phyloP scores from a whole-genome alignment of 2,113 vertebrate species.

The Strix aluco region DNA sequence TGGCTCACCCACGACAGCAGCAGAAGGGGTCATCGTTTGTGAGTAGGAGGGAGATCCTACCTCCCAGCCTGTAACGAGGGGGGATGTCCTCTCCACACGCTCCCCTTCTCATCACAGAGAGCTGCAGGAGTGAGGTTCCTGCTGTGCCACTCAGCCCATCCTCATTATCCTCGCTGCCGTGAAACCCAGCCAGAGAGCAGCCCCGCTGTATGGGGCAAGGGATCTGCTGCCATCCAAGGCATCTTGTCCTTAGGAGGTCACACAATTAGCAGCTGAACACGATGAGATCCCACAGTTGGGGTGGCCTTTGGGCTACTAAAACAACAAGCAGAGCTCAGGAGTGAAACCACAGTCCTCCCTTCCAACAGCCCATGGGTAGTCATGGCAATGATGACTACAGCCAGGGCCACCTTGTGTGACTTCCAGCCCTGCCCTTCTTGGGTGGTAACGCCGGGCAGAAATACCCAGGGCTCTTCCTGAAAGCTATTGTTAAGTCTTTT shows the following conservation, averaged over 20 bases:
- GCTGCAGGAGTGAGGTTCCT: neutral
- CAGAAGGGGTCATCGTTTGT: neutral
- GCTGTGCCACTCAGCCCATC: neutral
- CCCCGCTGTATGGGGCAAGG: neutral
- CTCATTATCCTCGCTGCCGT: neutral
- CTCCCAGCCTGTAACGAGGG: rapidly evolving
- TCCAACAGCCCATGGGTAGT: neutral
- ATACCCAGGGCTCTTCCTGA: neutral
- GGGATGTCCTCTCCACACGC: neutral
- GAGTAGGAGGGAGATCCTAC: neutral
- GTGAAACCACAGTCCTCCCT: neutral
- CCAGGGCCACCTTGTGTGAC: neutral
- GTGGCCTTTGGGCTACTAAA: neutral
- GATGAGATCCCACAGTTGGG: neutral
- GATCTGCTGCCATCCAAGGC: neutral
- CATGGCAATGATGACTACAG: neutral
- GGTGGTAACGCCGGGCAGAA: neutral
- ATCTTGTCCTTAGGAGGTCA: neutral
- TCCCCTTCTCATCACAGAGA: neutral
- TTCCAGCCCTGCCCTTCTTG: neutral
- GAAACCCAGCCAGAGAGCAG: neutral
- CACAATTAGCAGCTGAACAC: neutral
- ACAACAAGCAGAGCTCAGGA: neutral
- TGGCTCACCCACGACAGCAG: neutral
- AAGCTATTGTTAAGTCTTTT: neutral